Evolutionary conservation across 1,140 invertebrate species (phyloP), one percentile per base, ranked within the genome.

Genomic region (Helicoverpa armigera): DNA sequence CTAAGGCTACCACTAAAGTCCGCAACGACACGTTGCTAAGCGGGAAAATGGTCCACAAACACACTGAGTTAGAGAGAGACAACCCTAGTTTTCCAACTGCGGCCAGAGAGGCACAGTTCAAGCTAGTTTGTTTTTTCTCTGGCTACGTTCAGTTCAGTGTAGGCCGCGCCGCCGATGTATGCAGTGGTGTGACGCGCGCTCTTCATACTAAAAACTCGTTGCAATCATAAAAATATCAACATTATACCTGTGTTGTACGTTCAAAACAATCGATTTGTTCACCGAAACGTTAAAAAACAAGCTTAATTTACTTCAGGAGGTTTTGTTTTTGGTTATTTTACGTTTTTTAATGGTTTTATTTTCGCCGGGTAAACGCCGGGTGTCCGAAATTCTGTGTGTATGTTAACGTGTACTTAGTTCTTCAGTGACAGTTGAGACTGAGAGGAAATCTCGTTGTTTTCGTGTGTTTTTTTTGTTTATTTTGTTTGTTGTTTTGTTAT

Each of bases 311-410:
- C 70, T 80, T 63, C 72, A 69, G 69, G 82, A 83, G 31, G 16
- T 70, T 87, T 84, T 80, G 72, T 86, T 88, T 83, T 83, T 81
- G 60, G 83, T 85, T 83, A 53, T 88, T 87, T 84, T 87, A 61
- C 54, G 65, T 90, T 90, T 88, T 23, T 86, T 74, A 74, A 84
- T 83, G 54, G 58, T 81, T 67, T 88, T 87, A 83, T 87, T 90
- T 92, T 90, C 77, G 79, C 91, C 90, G 91, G 89, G 87, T 91
- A 92, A 92, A 91, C 82, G 90, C 92, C 92, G 92, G 92, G 23
- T 85, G 80, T 80, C 69, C 85, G 85, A 69, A 85, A 84, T 85
- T 83, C 56, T 82, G 82, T 86, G 86, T 85, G 79, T 80, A 82
- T 85, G 85, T 83, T 85, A 85, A 86, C 80, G 78, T 90, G 88